phyloP scores from a whole-genome alignment of 2,888 invertebrate genomes.

The Neoascia interrupta region DNA sequence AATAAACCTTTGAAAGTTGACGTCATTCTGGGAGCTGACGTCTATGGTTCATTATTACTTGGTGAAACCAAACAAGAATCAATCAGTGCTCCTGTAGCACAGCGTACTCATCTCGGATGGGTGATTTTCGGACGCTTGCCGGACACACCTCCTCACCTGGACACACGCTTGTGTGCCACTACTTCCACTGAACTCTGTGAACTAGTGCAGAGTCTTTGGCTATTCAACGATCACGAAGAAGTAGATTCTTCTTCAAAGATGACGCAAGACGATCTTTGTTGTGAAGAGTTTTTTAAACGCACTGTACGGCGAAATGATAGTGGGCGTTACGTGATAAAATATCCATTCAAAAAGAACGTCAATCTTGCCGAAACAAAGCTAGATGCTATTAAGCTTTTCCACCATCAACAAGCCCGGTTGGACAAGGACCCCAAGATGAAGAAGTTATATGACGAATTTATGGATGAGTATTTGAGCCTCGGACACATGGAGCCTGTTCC shows the following conservation, averaged over 20 bases:
- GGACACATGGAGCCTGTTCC: constrained; percentile 40
- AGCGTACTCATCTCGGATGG: constrained; percentile 22
- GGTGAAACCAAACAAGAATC: constrained; percentile 19
- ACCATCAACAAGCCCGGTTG: constrained; percentile 37
- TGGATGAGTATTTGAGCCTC: constrained; percentile 43
- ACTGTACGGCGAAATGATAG: constrained; percentile 27
- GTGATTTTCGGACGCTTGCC: constrained; percentile 36
- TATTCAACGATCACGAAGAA: constrained; percentile 43
- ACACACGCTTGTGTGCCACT: neutral
- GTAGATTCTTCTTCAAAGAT: constrained; percentile 10
- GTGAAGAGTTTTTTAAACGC: constrained; percentile 31
- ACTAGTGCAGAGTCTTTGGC: constrained; percentile 47
- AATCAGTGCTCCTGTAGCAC: constrained; percentile 23
- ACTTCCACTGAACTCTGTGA: constrained; percentile 17
- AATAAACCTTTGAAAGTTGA: constrained; percentile 50
- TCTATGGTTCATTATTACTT: constrained; percentile 37
- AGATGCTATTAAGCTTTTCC: constrained; percentile 38
- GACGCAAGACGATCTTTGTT: constrained; percentile 44
- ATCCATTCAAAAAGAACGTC: constrained; percentile 40
- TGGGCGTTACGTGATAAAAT: constrained; percentile 41
- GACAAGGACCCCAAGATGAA: constrained; percentile 31
- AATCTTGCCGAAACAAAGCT: constrained; percentile 38
- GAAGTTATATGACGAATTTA: constrained; percentile 42
- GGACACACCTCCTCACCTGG: neutral
- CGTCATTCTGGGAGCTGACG: constrained; percentile 49